A percentile compares a stretch with the other conserved stretches of the same genome.
These are phyloP conservation scores for Haliclona indistincta DNA, from an alignment of 37 sponge, comb jelly and placozoan species.

Conservation along the genomic window DNA sequence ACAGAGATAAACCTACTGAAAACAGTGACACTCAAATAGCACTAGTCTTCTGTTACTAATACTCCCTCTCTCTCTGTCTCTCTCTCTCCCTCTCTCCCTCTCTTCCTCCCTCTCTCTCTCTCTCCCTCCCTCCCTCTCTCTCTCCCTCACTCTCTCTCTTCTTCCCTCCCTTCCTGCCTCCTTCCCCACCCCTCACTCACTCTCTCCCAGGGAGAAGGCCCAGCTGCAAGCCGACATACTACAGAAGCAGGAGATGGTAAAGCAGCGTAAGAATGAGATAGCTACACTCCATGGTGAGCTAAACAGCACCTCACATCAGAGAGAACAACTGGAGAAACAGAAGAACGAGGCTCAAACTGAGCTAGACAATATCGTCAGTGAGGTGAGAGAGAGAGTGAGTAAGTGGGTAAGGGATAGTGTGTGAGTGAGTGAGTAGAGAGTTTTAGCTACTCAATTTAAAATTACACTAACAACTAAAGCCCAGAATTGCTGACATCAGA, in stretches of 20 bases:
- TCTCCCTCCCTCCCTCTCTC: too few species aligned
- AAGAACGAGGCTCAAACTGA: slow-evolving; percentile 37
- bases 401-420: neutral
- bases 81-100: slow-evolving; percentile 23
- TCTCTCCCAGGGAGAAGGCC: slow-evolving; percentile 45
- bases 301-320: neutral
- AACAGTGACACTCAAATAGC: too few species aligned
- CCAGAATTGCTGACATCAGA: too few species aligned
- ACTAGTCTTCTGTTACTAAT: too few species aligned
- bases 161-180: too few species aligned
- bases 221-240: slow-evolving; percentile 36
- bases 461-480: too few species aligned
- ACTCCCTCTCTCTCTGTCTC: slow-evolving; percentile 12
- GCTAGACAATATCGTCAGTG: slow-evolving; percentile 58
- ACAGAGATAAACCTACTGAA: too few species aligned
- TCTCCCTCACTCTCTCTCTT: too few species aligned
- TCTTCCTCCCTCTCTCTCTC: neutral
- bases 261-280: slow-evolving; percentile 33
- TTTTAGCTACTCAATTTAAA: too few species aligned
- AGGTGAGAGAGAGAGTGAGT: slow-evolving; percentile 42
- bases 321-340: slow-evolving; percentile 58
- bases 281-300: slow-evolving; percentile 41
- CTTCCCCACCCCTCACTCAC: too few species aligned
- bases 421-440: neutral
- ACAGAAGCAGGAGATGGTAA: slow-evolving; percentile 46